These are phyloP conservation scores for Hypomecis atomaria DNA, from an alignment of 2,888 invertebrate genomes.

Conservation along the genomic window DNA sequence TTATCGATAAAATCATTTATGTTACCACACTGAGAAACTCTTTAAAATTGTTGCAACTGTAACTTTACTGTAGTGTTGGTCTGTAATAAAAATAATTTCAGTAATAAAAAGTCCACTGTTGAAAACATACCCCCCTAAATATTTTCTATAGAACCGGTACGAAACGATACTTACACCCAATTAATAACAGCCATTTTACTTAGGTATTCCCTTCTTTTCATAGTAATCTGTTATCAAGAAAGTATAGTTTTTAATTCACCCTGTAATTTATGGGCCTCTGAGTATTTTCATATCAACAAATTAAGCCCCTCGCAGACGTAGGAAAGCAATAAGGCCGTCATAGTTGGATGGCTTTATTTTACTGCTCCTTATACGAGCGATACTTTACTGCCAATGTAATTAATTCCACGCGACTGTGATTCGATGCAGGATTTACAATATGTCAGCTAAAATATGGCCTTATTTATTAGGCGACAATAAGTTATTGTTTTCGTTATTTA, in stretches of 20 bases:
- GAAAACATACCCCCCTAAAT: too few relatives aligned
- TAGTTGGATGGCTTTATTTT: constrained; percentile 56
- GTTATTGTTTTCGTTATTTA: too few relatives aligned
- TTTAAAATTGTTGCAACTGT: too few relatives aligned
- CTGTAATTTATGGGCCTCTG: constrained; percentile 5
- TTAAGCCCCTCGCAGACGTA: constrained; percentile 46
- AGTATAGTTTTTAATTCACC: background rate
- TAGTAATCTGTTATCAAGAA: background rate
- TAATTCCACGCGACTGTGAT: constrained; percentile 60
- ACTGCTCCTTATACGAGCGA: constrained; percentile 52
- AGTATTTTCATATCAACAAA: constrained; percentile 32
- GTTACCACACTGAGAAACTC: too few relatives aligned
- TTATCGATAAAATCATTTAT: too few relatives aligned
- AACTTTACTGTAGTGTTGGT: too few relatives aligned
- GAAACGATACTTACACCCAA: too few relatives aligned
- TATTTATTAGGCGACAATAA: constrained; percentile 1
- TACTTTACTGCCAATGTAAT: constrained; percentile 58
- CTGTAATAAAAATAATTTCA: too few relatives aligned
- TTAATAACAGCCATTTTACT: too few relatives aligned
- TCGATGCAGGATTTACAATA: constrained; percentile 33
- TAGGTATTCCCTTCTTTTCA: too few relatives aligned
- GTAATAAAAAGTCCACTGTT: too few relatives aligned
- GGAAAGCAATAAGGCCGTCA: constrained; percentile 42
- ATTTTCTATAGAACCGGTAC: too few relatives aligned
- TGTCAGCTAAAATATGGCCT: constrained; percentile 14